Conservation (phyloP, 1,140 invertebrate species). For the Steinernema khuongi region DNA sequence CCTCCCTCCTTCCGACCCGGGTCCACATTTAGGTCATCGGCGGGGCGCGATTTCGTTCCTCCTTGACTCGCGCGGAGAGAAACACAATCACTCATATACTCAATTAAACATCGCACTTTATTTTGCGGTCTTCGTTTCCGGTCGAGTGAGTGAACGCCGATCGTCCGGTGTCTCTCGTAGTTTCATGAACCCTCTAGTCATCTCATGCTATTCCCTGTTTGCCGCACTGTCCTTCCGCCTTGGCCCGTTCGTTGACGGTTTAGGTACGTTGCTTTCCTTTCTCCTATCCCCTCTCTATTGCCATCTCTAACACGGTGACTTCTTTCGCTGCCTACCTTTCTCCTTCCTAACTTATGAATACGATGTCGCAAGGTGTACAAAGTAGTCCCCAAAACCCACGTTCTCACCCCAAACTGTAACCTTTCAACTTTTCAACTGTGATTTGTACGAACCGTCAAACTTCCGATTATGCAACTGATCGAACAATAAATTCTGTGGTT, state of each 20-base stretch:
- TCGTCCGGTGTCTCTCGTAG: not conserved
- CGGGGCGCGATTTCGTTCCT: not conserved
- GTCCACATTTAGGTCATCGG: conserved; percentile 16
- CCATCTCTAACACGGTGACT: not conserved
- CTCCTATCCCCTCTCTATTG: not conserved
- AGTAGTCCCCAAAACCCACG: not conserved
- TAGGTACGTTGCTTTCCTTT: not conserved
- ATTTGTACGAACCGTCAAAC: not conserved
- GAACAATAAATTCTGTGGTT: not conserved
- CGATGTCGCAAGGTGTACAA: conserved; percentile 5
- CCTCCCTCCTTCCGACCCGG: not conserved
- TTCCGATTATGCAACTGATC: not conserved
- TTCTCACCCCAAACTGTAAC: not conserved
- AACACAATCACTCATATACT: conserved; percentile 15
- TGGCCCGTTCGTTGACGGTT: not conserved
- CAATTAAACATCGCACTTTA: conserved; percentile 17
- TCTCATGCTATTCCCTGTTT: not conserved
- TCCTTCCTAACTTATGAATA: not conserved
- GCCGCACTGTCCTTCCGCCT: not conserved
- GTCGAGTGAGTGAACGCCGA: not conserved
- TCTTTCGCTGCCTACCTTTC: not conserved
- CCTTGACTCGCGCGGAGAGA: not conserved
- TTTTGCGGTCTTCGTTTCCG: conserved; percentile 12
- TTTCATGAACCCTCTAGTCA: not conserved
- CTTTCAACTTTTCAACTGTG: not conserved